phyloP scores from a whole-genome alignment of 2,888 invertebrate genomes.

The Athetis lepigone region DNA sequence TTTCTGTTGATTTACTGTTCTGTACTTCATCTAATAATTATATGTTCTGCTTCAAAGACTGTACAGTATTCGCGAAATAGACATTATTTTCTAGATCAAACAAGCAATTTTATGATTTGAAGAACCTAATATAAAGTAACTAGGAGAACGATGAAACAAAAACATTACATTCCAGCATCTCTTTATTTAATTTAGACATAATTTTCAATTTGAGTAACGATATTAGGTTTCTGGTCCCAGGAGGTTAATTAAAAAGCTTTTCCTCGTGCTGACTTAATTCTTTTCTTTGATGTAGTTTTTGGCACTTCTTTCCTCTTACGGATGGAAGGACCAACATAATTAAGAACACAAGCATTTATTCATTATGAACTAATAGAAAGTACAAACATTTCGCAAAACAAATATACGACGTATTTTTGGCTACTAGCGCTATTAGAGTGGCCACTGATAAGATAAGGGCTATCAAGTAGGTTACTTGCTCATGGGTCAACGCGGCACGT shows the following conservation, averaged over 20 bases:
- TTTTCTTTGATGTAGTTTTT: background rate
- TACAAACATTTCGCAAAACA: conserved; percentile 18
- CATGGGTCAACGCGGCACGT: conserved; percentile 41
- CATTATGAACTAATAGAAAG: conserved; percentile 15
- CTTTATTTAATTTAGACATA: conserved; percentile 4
- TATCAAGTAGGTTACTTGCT: conserved; percentile 59
- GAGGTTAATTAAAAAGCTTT: conserved; percentile 18
- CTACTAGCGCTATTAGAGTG: conserved; percentile 37
- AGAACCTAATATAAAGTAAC: conserved; percentile 1
- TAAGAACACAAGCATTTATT: conserved; percentile 13
- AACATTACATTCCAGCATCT: background rate
- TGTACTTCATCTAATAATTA: conserved; percentile 10
- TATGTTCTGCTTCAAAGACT: background rate
- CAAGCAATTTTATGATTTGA: background rate
- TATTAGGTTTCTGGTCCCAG: background rate
- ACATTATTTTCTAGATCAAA: background rate
- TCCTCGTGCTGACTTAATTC: background rate
- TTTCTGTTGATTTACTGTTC: conserved; percentile 14
- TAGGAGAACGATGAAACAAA: background rate
- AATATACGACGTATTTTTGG: conserved; percentile 44
- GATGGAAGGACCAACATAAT: conserved; percentile 8
- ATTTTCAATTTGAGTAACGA: conserved; percentile 7
- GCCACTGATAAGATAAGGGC: conserved; percentile 52
- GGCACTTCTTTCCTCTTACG: conserved; percentile 8
- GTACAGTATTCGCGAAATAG: background rate